These are phyloP conservation scores for Alcedo atthis DNA, from an alignment of 2,797 vertebrate species.

Conservation along the genomic window DNA sequence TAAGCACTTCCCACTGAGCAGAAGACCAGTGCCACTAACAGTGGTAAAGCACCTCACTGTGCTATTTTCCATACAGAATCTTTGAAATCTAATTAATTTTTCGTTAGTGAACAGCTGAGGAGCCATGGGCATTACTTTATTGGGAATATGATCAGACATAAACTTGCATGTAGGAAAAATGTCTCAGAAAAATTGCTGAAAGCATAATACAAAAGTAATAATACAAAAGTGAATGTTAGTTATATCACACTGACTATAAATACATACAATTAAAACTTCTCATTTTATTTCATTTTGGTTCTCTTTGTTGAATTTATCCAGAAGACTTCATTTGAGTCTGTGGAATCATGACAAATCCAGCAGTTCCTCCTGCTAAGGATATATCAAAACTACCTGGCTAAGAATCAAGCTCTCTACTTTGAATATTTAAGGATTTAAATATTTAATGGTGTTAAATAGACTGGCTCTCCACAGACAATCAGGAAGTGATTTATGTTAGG, in stretches of 20 bases:
- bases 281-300: background rate
- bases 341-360: background rate
- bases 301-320: background rate
- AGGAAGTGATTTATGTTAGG: background rate
- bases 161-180: background rate
- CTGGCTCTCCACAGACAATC: background rate
- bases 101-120: background rate
- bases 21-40: background rate
- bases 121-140: background rate
- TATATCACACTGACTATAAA: background rate
- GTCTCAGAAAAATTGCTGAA: background rate
- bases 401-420: background rate
- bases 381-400: background rate
- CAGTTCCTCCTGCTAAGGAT: background rate
- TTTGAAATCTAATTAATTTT: background rate
- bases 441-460: background rate
- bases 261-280: background rate
- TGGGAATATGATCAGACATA: background rate
- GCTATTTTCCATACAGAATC: background rate
- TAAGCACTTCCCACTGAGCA: rapidly evolving
- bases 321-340: background rate
- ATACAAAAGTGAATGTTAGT: no score
- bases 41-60: background rate
- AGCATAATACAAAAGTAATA: background rate
- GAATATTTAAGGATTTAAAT: background rate